Percentiles rank a stretch among this genome's conserved stretches.
phyloP scores from a whole-genome alignment of 1,140 invertebrate genomes.

The Micrasema minimum region DNA sequence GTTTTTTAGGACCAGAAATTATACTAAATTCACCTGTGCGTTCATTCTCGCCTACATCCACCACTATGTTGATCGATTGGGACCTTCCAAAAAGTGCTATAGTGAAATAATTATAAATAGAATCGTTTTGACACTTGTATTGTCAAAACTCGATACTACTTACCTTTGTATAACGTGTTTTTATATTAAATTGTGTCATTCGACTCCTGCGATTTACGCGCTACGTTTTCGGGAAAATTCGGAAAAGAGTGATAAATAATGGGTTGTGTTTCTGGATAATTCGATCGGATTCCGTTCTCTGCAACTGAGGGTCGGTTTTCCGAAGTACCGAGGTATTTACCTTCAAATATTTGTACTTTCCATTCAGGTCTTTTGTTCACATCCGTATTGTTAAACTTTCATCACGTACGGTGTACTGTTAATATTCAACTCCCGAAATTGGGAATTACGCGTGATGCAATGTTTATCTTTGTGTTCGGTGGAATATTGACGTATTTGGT shows the following conservation, averaged over 20 bases:
- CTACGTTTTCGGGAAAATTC: slow-evolving; percentile 12
- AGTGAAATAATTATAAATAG: background rate
- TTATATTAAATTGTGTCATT: slow-evolving; percentile 25
- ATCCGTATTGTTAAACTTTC: background rate
- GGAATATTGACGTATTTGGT: background rate
- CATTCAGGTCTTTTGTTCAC: background rate
- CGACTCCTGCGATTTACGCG: slow-evolving; percentile 8
- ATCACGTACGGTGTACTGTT: background rate
- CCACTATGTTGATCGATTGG: background rate
- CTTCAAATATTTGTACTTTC: slow-evolving; percentile 11
- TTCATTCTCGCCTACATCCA: background rate
- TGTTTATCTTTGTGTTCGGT: slow-evolving; percentile 1
- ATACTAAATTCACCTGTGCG: background rate
- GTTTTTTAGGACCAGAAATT: slow-evolving; percentile 12
- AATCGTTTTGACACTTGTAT: slow-evolving; percentile 30
- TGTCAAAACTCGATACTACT: slow-evolving; percentile 31
- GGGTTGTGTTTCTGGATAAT: slow-evolving; percentile 9
- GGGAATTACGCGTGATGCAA: slow-evolving; percentile 18
- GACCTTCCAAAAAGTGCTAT: background rate
- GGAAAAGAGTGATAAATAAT: slow-evolving; percentile 8
- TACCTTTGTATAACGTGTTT: slow-evolving; percentile 20
- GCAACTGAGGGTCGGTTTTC: no score
- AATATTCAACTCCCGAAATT: background rate
- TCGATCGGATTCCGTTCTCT: background rate
- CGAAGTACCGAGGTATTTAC: slow-evolving; percentile 5